These are phyloP conservation scores for Phrynosoma blainvillii DNA, from an alignment of 2,113 vertebrate species.

Conservation along the genomic window DNA sequence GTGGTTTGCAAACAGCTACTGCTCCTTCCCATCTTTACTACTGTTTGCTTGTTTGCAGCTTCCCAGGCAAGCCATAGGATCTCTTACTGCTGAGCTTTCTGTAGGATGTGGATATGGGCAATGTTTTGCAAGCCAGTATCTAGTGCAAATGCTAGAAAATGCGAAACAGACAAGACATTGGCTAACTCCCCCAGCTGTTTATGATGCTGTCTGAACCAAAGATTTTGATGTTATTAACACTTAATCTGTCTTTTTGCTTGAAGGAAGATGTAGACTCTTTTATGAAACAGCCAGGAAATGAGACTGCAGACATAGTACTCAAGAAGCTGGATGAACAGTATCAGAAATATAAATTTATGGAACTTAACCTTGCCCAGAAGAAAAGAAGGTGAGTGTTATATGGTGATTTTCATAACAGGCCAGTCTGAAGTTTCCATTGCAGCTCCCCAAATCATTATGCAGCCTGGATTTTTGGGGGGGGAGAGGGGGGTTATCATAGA, in stretches of 20 bases:
- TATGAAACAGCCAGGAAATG: constrained; percentile 96
- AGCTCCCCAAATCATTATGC: neutral
- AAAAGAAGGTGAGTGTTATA: constrained; percentile 86
- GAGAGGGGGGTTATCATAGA: neutral
- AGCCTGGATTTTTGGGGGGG: neutral
- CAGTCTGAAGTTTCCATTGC: neutral
- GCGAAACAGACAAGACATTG: neutral
- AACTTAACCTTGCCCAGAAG: constrained; percentile 96
- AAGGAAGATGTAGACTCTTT: constrained; percentile 98
- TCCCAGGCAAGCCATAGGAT: no score
- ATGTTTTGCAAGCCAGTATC: neutral
- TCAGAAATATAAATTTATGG: constrained; percentile 99
- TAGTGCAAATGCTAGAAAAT: neutral
- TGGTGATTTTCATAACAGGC: neutral
- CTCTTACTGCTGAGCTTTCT: neutral
- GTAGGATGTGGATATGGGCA: no score
- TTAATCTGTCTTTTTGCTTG: constrained; percentile 42
- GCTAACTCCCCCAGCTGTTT: neutral
- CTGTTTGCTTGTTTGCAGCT: neutral
- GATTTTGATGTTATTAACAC: neutral
- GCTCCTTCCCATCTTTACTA: neutral
- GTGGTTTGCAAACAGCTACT: neutral
- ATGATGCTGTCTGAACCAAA: neutral
- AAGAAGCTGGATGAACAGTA: constrained; percentile 96
- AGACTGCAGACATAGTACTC: constrained; percentile 90